Conservation (phyloP, 2,113 vertebrate species). For the Penelope pileata region DNA sequence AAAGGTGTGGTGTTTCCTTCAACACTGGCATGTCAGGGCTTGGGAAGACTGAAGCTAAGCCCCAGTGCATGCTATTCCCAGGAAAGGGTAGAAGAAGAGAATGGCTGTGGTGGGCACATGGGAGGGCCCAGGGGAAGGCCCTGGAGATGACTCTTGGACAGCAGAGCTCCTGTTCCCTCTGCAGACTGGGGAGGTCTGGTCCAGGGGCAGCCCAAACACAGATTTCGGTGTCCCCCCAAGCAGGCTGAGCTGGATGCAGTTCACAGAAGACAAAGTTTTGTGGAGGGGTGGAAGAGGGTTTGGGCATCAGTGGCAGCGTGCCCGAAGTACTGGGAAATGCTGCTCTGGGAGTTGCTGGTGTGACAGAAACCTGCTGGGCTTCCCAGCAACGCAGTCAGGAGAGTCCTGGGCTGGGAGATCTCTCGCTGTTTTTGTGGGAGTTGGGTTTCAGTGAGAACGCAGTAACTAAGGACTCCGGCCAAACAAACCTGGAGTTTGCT, state of each 20-base stretch:
- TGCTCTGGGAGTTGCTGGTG: neutral
- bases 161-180: neutral
- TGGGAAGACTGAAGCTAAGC: too few species aligned
- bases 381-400: neutral
- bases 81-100: neutral
- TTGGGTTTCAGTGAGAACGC: neutral
- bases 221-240: neutral
- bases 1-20: too few species aligned
- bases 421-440: neutral
- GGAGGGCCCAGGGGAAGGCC: neutral
- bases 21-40: too few species aligned
- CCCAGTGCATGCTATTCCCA: too few species aligned
- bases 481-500: neutral
- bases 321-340: neutral
- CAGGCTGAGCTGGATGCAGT: neutral
- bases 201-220: neutral
- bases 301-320: neutral
- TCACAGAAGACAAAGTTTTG: neutral
- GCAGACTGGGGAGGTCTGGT: neutral
- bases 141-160: neutral
- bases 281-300: neutral
- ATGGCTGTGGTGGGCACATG: neutral
- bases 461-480: fast-evolving
- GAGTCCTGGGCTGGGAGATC: neutral
- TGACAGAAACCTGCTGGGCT: neutral